phyloP scores from a whole-genome alignment of 92 coral and sea anemone species.

The Meandrina meandrites region DNA sequence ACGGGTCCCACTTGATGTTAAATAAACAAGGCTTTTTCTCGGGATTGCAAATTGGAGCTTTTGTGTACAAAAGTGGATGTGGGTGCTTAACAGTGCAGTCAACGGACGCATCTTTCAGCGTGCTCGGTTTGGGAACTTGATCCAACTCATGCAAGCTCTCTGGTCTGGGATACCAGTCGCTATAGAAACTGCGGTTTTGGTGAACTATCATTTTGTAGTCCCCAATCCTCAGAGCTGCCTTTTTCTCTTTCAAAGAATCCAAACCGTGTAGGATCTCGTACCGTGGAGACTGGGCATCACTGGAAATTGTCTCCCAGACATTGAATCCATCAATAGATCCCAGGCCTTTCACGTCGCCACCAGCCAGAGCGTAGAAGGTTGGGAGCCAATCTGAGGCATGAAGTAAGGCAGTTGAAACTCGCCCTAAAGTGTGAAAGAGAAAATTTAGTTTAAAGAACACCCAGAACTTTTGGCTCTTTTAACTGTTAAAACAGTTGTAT shows the following conservation, averaged over 20 bases:
- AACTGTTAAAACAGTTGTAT: neutral
- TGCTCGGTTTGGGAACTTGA: conserved; percentile 64
- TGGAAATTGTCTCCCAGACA: conserved; percentile 85
- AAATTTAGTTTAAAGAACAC: neutral
- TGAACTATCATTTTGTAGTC: conserved; percentile 91
- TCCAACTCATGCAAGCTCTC: conserved; percentile 74
- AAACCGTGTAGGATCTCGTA: conserved; percentile 96
- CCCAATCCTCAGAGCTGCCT: conserved; percentile 94
- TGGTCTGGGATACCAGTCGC: conserved; percentile 97
- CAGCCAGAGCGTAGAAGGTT: conserved; percentile 86
- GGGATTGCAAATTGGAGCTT: conserved; percentile 95
- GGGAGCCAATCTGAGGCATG: conserved; percentile 99
- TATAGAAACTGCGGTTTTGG: conserved; percentile 81
- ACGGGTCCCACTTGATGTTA: conserved; percentile 99
- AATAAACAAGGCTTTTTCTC: conserved; percentile 91
- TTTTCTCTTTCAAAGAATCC: conserved; percentile 78
- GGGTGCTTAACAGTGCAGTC: conserved; percentile 91
- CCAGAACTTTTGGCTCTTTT: neutral
- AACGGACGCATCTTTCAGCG: conserved; percentile 64
- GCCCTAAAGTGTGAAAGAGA: conserved; percentile 60
- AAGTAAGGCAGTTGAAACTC: conserved; percentile 86
- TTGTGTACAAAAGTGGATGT: conserved; percentile 90
- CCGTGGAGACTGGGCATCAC: conserved; percentile 81
- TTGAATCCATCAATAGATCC: conserved; percentile 90
- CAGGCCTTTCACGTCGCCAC: conserved; percentile 69